A percentile compares a stretch with the other conserved stretches of the same genome.
Conservation (phyloP, 2,888 invertebrate genomes). For the Caenorhabditis zanzibari region DNA sequence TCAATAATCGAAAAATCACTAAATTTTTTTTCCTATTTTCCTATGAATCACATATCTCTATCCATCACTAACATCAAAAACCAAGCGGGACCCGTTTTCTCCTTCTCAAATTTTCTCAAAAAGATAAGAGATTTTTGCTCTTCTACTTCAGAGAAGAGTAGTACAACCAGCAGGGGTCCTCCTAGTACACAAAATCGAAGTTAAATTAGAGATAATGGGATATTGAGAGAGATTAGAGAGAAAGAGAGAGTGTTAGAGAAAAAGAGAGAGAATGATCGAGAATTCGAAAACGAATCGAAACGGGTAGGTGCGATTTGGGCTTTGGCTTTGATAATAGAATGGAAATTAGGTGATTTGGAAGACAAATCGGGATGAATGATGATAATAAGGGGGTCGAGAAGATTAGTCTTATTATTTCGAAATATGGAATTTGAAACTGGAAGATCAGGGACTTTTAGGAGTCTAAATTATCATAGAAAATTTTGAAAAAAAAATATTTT, state of each 20-base stretch:
- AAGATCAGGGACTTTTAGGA: too few species aligned
- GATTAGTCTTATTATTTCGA: too few species aligned
- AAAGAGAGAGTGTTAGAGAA: background rate
- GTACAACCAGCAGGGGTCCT: background rate
- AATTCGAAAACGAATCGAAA: background rate
- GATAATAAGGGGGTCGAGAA: too few species aligned
- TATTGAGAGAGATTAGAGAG: background rate
- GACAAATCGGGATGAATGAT: too few species aligned
- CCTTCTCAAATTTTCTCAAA: background rate
- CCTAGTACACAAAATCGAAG: background rate
- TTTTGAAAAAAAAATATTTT: too few species aligned
- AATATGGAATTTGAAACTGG: too few species aligned
- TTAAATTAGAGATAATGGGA: background rate
- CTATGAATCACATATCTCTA: background rate
- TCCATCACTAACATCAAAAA: background rate
- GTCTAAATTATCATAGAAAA: too few species aligned
- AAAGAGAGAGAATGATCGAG: background rate
- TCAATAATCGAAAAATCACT: background rate
- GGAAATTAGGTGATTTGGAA: too few species aligned
- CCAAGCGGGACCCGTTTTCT: background rate
- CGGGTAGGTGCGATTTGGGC: background rate
- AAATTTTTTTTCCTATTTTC: background rate
- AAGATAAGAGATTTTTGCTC: constrained; percentile 1
- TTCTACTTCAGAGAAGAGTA: background rate
- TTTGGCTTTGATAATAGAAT: too few species aligned